phyloP scores from a whole-genome alignment of 2,797 vertebrate species.

The Fratercula arctica region DNA sequence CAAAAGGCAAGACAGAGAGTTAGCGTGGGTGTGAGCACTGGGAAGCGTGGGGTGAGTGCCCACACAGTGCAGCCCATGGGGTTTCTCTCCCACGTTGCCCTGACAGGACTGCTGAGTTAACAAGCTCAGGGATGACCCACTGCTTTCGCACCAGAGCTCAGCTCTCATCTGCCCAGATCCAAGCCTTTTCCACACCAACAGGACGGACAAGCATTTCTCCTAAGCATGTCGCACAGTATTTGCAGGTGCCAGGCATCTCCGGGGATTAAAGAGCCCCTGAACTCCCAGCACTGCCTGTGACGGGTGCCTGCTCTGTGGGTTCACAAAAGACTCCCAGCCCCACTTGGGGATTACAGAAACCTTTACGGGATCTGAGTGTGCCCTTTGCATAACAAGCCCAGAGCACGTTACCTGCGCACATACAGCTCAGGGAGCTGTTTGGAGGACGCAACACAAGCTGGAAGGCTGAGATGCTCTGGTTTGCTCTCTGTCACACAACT shows the following conservation, averaged over 20 bases:
- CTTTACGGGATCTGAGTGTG: not conserved
- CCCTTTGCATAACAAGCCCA: not conserved
- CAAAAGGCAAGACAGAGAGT: not conserved
- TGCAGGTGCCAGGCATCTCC: not conserved
- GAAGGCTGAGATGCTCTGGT: not conserved
- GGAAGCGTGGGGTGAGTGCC: not conserved
- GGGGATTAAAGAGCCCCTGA: not conserved
- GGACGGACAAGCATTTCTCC: not conserved
- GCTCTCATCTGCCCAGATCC: not conserved
- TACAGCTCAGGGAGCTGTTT: not conserved
- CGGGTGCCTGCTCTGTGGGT: not conserved
- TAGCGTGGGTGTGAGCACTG: not conserved
- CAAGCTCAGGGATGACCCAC: not conserved
- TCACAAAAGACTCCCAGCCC: not conserved
- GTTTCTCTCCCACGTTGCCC: not conserved
- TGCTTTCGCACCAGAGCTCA: not conserved
- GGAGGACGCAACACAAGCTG: not conserved
- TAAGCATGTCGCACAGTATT: not conserved
- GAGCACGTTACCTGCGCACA: not conserved
- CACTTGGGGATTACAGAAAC: not conserved
- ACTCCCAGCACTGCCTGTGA: not conserved
- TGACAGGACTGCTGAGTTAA: not conserved
- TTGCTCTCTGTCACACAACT: not conserved
- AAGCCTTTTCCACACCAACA: not conserved
- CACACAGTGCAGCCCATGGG: not conserved